Base-by-base conservation (phyloP, 2,797 vertebrate species). In the Sebastes steindachneri region DNA sequence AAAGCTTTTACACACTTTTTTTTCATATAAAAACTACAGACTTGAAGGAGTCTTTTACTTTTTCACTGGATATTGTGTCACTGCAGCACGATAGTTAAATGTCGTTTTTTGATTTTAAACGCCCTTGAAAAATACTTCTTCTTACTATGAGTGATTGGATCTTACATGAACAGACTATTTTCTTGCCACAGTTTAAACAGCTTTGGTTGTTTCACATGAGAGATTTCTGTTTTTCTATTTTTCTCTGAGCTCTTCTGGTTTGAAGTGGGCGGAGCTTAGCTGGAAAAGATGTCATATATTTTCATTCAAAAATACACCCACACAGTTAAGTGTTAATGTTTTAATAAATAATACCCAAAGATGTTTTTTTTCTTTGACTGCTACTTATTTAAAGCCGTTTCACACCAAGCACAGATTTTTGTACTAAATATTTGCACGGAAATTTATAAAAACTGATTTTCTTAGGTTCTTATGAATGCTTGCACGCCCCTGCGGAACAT, bases 21-120 rank as follows among this genome's bases (percentile, higher is more conserved):
- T 51, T 51, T n/a, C n/a, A 25, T 7, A 77, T 83, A 41, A 54
- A 68, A 80, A 64, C 66, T 21, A 63, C 2, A 0, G 21, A 85
- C 59, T 23, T 55, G 59, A 59, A 78, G 68, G 53, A 60, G 60
- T 69, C 33, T 60, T 19, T 73, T 10, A 59, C 17, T 60, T 69
- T 60, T 37, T 7, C 8, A 4, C 29, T 14, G 28, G n/a, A 59
- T 41, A 5, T 15, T 9, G 23, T 62, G 67, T 68, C 55, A 21
- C 23, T 45, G 55, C n/a, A 51, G 73, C 70, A 62, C 1, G 10
- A 63, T 57, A 23, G 59, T 69, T 31, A 2, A 41, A 41, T 41
- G 12, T 41, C 12, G 0, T 2, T 51, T 21, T 70, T 31, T 28
- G 0, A 51, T 37, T 58, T 28, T 28, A n/a, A 59, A 71, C 9